Percentiles rank a stretch among this genome's conserved stretches.
Evolutionary conservation across 1,140 invertebrate species (phyloP).

Genomic region (Lasioglossum albipes): DNA sequence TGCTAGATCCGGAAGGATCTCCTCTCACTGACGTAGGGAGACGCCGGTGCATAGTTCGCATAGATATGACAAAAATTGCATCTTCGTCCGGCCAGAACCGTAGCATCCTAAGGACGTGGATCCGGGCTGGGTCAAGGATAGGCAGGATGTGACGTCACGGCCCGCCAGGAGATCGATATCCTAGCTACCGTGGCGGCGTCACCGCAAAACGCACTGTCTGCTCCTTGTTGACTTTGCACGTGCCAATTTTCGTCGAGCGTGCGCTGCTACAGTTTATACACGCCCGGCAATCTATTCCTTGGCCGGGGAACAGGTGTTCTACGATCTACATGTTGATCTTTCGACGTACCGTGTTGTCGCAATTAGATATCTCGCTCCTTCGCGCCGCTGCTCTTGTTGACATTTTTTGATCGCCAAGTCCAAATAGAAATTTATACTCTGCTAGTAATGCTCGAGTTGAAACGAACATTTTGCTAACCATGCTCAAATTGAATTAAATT

Average conservation of each 20-base stretch:
- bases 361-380: no score
- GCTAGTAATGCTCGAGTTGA: no score
- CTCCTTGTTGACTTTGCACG: conserved; percentile 39
- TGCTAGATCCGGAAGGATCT: neutral
- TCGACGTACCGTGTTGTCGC: neutral
- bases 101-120: conserved; percentile 60
- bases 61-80: conserved; percentile 5
- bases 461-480: no score
- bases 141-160: conserved; percentile 78
- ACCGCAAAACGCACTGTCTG: conserved; percentile 43
- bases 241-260: conserved; percentile 7
- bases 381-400: no score
- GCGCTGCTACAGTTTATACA: neutral
- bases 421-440: no score
- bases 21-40: neutral
- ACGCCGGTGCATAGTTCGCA: conserved; percentile 13
- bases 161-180: conserved; percentile 75
- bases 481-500: no score
- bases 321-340: neutral
- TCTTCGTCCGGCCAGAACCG: conserved; percentile 26
- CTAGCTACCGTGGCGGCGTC: conserved; percentile 59
- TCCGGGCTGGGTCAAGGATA: conserved; percentile 77
- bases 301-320: neutral
- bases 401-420: no score
- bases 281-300: neutral